A percentile compares a stretch with the other conserved stretches of the same genome.
Conservation (phyloP, 2,797 vertebrate genomes). For the Enteromius thamalakanensis region DNA sequence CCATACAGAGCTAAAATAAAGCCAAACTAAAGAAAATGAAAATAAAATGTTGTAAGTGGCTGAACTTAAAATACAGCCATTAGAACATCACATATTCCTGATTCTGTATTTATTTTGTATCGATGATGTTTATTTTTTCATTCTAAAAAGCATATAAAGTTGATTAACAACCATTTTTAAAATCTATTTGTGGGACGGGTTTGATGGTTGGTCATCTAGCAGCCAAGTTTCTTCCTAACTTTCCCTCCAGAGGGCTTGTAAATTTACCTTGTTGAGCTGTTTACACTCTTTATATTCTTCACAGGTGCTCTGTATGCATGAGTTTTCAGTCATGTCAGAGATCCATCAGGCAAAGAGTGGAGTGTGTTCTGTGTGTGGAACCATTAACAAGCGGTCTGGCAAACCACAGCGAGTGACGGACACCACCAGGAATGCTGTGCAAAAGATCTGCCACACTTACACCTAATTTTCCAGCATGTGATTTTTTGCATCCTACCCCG, state of each 20-base stretch:
- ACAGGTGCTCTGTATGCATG: neutral
- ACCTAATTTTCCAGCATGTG: slow-evolving; percentile 44
- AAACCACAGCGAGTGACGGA: slow-evolving; percentile 64
- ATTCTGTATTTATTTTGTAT: neutral
- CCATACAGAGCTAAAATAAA: neutral
- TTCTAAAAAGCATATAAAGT: neutral
- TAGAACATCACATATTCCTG: neutral
- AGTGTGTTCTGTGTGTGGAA: slow-evolving; percentile 53
- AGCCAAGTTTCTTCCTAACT: neutral
- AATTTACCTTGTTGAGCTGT: slow-evolving; percentile 38
- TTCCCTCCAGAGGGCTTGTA: slow-evolving; percentile 9
- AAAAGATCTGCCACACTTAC: slow-evolving; percentile 65
- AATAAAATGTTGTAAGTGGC: neutral
- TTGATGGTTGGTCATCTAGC: neutral
- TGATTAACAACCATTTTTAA: neutral
- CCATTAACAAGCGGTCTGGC: slow-evolving; percentile 65
- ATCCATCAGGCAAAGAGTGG: slow-evolving; percentile 9
- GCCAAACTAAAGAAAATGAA: neutral
- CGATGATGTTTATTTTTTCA: neutral
- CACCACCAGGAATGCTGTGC: slow-evolving; percentile 64
- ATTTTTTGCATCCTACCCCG: slow-evolving; percentile 52
- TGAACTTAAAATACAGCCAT: neutral
- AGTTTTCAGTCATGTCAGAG: slow-evolving; percentile 45
- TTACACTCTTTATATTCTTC: slow-evolving; percentile 55
- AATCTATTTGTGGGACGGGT: neutral